Conservation (phyloP, 2,888 invertebrate species). For the Metacarcinus magister region DNA sequence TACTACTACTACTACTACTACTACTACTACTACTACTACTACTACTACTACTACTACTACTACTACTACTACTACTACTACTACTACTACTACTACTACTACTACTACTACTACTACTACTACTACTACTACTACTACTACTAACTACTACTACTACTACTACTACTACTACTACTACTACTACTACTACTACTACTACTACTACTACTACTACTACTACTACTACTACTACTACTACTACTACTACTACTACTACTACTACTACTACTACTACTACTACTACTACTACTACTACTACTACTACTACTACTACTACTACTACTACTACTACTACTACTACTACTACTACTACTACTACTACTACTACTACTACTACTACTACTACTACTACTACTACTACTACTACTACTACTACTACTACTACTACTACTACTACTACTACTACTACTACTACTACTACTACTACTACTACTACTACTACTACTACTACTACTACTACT, state of each 20-base stretch:
- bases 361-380: too few relatives aligned
- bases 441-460: not conserved
- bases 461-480: not conserved
- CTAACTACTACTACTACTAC: not conserved
- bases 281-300: not conserved
- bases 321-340: too few relatives aligned
- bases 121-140: slow-evolving; percentile 5
- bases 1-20: not conserved
- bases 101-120: slow-evolving; percentile 39
- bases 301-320: not conserved
- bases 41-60: too few relatives aligned
- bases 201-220: too few relatives aligned
- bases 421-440: slow-evolving; percentile 5
- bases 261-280: slow-evolving; percentile 32
- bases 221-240: too few relatives aligned
- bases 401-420: slow-evolving; percentile 39
- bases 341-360: too few relatives aligned
- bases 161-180: not conserved
- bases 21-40: too few relatives aligned
- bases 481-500: too few relatives aligned
- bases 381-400: not conserved
- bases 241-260: not conserved
- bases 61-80: too few relatives aligned
- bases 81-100: not conserved
- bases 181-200: too few relatives aligned